Percentiles rank a stretch among this genome's conserved stretches.
These are phyloP conservation scores for Origma solitaria DNA, from an alignment of 2,113 vertebrate species.

Conservation along the genomic window DNA sequence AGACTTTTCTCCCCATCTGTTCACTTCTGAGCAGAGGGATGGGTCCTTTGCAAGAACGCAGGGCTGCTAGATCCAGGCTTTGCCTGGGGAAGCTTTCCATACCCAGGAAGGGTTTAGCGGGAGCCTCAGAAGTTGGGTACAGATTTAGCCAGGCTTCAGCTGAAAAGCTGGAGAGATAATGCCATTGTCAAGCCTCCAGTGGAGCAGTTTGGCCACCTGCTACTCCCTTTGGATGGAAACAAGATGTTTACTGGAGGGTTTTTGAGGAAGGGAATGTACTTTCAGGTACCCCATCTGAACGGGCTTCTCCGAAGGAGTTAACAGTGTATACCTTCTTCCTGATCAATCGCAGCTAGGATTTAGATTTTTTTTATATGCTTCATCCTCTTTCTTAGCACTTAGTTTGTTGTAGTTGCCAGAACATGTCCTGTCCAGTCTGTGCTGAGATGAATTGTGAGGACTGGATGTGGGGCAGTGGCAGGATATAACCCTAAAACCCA, in stretches of 20 bases:
- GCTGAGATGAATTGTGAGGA: not conserved
- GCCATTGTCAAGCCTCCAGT: constrained; percentile 2
- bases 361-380: not conserved
- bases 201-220: constrained; percentile 26
- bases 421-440: not conserved
- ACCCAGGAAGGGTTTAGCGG: not conserved
- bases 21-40: not conserved
- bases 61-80: not conserved
- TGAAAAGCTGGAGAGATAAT: constrained; percentile 23
- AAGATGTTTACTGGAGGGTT: not conserved
- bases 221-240: not conserved
- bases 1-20: constrained; percentile 32
- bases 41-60: not conserved
- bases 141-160: not conserved
- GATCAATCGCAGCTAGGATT: not conserved
- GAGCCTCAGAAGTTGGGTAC: not conserved
- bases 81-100: not conserved
- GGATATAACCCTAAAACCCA: not conserved
- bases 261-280: not conserved
- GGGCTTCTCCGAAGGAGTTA: not conserved
- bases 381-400: not conserved
- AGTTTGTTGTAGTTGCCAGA: not conserved
- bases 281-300: not conserved
- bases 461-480: not conserved
- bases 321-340: not conserved